Evolutionary conservation across 2,113 vertebrate species (phyloP), one percentile per base, ranked within the genome.

Genomic region (Scatophagus argus): DNA sequence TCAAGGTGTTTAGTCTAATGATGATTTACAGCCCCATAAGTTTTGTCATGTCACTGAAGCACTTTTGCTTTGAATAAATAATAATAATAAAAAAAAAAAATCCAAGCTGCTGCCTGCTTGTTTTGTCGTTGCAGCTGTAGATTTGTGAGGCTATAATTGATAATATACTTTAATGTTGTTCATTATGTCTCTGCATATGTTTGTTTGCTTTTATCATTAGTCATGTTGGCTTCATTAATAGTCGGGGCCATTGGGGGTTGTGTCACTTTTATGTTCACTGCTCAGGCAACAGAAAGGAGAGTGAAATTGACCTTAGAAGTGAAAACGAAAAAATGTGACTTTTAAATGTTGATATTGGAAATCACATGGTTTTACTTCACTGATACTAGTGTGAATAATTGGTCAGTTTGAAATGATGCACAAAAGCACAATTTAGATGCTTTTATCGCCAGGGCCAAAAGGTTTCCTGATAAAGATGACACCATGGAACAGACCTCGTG

Each of bases 31-130:
- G 29, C 61, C 44, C 10, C 5, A 17, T 49, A 34, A 31, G 4
- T 43, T 71, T 17, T 72, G 72, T 79, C 87, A 54, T 83, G 82
- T 84, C 46, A 81, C 54, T 68, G 39, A 69, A 77, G 77, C 11
- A 4, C 47, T 51, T 25, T 75, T 61, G n/a, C n/a, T n/a, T n/a
- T 25, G 25, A 9, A 29, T 14, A 51, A 84, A 84, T 80, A 38
- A 71, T 77, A 44, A 70, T 29, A 36, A 46, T 1, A 5, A 47
- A n/a, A 27, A 25, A 6, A 27, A 27, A 27, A 6, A 65, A 65
- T 77, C 36, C 65, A 79, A 78, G 31, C 38, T 46, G 4, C 34
- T 68, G 54, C 79, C 27, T 75, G 73, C 80, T 70, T 77, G 17
- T 72, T 68, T 80, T 76, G 8, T 79, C 8, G 38, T 56, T 71